Conservation (phyloP, 2,797 vertebrate genomes). For the Mormyrus proboscirostris region DNA sequence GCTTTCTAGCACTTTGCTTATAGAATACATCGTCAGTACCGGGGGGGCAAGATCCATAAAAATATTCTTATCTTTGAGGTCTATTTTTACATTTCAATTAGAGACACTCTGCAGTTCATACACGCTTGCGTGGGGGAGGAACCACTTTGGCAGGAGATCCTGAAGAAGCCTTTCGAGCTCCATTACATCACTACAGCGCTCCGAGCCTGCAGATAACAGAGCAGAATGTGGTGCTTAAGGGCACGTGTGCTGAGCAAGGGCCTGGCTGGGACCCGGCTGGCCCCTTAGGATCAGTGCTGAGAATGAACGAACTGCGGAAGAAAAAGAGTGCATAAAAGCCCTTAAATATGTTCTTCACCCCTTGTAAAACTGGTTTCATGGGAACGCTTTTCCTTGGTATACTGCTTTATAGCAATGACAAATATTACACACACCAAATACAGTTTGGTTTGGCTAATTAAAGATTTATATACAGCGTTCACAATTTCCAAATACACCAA, state of each 20-base stretch:
- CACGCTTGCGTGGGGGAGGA: neutral
- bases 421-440: neutral
- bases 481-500: neutral
- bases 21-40: neutral
- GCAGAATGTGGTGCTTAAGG: neutral
- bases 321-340: neutral
- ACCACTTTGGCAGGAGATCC: neutral
- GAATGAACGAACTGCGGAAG: neutral
- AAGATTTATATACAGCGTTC: neutral
- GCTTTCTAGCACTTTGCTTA: neutral
- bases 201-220: neutral
- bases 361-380: neutral
- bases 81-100: conserved; percentile 10
- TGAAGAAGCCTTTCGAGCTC: neutral
- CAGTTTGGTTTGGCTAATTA: neutral
- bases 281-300: neutral
- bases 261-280: too few species aligned
- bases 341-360: neutral
- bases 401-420: neutral
- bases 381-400: neutral
- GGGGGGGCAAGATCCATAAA: neutral
- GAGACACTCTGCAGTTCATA: neutral
- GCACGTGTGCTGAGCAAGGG: neutral
- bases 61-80: neutral
- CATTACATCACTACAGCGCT: neutral